phyloP scores from a whole-genome alignment of 2,113 vertebrate genomes.

The Oncorhynchus kisutch region DNA sequence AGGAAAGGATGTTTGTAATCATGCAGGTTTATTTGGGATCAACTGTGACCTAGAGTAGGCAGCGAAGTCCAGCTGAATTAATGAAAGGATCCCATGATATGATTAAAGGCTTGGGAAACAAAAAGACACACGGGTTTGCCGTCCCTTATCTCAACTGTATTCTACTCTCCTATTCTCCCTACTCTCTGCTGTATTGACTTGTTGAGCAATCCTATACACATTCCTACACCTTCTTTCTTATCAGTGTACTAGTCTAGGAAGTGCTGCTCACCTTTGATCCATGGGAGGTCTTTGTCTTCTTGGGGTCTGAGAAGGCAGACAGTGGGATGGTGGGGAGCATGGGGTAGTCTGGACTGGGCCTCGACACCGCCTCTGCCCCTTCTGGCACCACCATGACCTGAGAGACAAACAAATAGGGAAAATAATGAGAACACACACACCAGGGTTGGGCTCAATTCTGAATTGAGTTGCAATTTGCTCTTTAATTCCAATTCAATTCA shows the following conservation, averaged over 20 bases:
- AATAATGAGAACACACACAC: neutral
- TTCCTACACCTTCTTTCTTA: neutral
- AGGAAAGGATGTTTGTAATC: too few relatives aligned
- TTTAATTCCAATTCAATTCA: too few relatives aligned
- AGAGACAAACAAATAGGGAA: slow-evolving; percentile 17
- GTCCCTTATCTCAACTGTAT: neutral
- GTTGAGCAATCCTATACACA: neutral
- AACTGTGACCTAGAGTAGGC: too few relatives aligned
- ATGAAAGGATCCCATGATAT: too few relatives aligned
- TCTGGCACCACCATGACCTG: slow-evolving; percentile 98
- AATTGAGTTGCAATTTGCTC: too few relatives aligned
- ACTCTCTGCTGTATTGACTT: neutral
- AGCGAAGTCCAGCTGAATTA: too few relatives aligned
- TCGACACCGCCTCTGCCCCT: slow-evolving; percentile 89
- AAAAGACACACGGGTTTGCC: neutral
- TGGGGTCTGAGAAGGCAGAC: slow-evolving; percentile 97
- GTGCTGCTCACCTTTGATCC: slow-evolving; percentile 88
- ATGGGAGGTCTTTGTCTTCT: slow-evolving; percentile 95
- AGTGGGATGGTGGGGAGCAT: slow-evolving; percentile 98
- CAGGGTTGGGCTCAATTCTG: too few relatives aligned
- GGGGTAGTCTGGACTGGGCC: slow-evolving; percentile 95
- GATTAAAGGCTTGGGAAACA: neutral
- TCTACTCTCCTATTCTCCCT: neutral
- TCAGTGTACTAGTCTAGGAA: neutral
- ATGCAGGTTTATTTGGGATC: too few relatives aligned